phyloP scores from a whole-genome alignment of 2,888 invertebrate genomes.

The Carcina quercana region DNA sequence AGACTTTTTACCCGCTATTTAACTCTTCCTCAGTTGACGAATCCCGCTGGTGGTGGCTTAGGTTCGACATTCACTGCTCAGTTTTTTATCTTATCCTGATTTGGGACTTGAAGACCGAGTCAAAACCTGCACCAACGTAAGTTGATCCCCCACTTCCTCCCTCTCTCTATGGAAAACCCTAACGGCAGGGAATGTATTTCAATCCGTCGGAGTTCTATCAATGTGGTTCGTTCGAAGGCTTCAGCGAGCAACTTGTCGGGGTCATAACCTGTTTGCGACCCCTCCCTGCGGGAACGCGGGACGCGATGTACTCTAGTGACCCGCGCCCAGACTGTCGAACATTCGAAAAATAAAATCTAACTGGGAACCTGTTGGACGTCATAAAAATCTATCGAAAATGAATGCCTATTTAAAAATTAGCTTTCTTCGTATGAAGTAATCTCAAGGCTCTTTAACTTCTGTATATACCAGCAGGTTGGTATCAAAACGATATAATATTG shows the following conservation, averaged over 20 bases:
- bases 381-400: too few species aligned
- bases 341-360: conserved; percentile 29
- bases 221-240: conserved; percentile 51
- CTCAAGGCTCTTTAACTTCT: not conserved
- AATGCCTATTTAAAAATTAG: too few species aligned
- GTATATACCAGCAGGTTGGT: too few species aligned
- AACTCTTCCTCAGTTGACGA: too few species aligned
- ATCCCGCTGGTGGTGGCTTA: too few species aligned
- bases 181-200: conserved; percentile 25
- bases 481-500: too few species aligned
- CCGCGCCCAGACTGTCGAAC: conserved; percentile 39
- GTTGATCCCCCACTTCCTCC: conserved; percentile 28
- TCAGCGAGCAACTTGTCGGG: conserved; percentile 71
- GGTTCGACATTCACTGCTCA: too few species aligned
- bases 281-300: conserved; percentile 60
- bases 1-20: too few species aligned
- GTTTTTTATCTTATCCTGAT: conserved; percentile 68
- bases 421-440: too few species aligned
- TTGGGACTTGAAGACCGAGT: conserved; percentile 56
- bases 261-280: conserved; percentile 75
- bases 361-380: not conserved
- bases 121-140: conserved; percentile 36
- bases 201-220: conserved; percentile 37
- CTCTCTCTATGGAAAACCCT: conserved; percentile 12
- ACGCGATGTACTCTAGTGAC: conserved; percentile 58